phyloP scores from a whole-genome alignment of 2,113 vertebrate species.

The Python bivittatus region DNA sequence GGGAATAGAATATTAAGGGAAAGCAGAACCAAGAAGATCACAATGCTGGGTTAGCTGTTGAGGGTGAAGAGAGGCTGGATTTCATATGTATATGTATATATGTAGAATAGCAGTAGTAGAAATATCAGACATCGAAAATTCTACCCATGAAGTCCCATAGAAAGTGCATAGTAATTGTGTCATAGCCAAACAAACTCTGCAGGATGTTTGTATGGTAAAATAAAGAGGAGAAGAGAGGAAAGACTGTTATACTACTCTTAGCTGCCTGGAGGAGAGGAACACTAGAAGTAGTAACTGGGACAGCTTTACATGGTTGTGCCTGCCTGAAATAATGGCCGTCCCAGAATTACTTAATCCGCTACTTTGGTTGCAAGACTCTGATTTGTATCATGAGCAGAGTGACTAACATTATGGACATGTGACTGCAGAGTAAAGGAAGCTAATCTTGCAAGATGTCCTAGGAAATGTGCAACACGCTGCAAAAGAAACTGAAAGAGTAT shows the following conservation, averaged over 20 bases:
- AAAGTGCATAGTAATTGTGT: neutral
- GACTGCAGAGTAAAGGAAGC: neutral
- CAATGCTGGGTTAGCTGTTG: neutral
- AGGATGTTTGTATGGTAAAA: neutral
- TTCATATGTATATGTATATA: neutral
- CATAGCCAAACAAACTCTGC: neutral
- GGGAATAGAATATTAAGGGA: neutral
- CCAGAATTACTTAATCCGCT: neutral
- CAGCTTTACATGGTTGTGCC: neutral
- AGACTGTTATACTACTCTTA: neutral
- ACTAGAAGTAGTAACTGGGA: neutral
- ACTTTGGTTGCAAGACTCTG: neutral
- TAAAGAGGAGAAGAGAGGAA: neutral
- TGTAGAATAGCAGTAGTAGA: neutral
- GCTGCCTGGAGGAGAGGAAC: neutral
- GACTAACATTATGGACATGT: neutral
- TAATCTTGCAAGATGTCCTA: neutral
- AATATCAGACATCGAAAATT: neutral
- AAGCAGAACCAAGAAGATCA: neutral
- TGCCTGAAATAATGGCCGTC: neutral
- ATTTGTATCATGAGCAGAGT: neutral
- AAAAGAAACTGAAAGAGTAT: neutral
- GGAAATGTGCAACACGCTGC: neutral
- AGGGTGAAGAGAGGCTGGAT: neutral
- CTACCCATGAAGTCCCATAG: neutral